Evolutionary conservation across 1,140 invertebrate genomes (phyloP).

Genomic region (Lepidotrigona ventralis): DNA sequence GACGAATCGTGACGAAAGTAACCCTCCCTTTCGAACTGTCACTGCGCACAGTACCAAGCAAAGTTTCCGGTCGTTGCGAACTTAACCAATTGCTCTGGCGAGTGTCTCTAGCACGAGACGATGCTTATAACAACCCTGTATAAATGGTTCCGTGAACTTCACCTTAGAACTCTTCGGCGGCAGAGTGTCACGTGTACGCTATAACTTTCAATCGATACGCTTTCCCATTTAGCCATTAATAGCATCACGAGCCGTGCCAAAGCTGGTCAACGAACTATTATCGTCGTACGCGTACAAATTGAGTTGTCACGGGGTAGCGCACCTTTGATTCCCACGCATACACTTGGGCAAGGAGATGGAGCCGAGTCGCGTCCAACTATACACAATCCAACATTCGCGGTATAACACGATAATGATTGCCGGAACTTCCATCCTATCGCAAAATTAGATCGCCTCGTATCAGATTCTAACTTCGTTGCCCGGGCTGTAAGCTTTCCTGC

Average conservation of each 20-base stretch:
- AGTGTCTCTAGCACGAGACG: not conserved
- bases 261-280: conserved; percentile 27
- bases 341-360: not conserved
- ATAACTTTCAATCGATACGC: conserved; percentile 25
- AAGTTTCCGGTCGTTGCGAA: not conserved
- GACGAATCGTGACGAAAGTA: too few species aligned
- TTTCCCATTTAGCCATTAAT: conserved; percentile 29
- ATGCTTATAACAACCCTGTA: too few species aligned
- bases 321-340: conserved; percentile 34
- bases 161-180: not conserved
- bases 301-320: conserved; percentile 28
- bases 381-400: conserved; percentile 52
- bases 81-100: too few species aligned
- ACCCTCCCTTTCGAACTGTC: too few species aligned
- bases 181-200: not conserved
- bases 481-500: conserved; percentile 53
- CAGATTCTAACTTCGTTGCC: conserved; percentile 65
- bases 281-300: conserved; percentile 34
- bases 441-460: conserved; percentile 65
- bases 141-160: conserved; percentile 12
- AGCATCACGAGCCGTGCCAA: not conserved
- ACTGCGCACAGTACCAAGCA: not conserved
- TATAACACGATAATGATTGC: conserved; percentile 64
- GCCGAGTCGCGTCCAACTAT: not conserved
- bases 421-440: conserved; percentile 63